Percentiles rank a stretch among this genome's conserved stretches.
Conservation (phyloP, 2,888 invertebrate species). For the Lydus trimaculatus region DNA sequence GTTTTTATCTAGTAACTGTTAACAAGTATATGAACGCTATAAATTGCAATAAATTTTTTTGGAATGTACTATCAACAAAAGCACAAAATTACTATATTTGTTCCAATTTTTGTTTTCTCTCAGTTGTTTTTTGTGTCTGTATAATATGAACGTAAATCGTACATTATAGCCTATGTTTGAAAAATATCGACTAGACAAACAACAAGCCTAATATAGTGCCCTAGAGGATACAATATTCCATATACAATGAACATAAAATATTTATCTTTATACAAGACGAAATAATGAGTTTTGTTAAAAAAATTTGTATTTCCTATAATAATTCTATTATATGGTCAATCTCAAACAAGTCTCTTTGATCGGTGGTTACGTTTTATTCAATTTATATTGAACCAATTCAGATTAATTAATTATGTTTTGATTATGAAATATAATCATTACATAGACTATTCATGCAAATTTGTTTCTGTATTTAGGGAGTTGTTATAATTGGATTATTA, state of each 20-base stretch:
- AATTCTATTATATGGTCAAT: not conserved
- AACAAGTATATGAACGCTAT: too few species aligned
- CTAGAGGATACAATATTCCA: not conserved
- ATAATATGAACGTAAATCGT: slow-evolving; percentile 7
- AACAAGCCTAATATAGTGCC: slow-evolving; percentile 3
- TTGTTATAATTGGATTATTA: not conserved
- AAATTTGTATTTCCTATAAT: not conserved
- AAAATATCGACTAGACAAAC: slow-evolving; percentile 7
- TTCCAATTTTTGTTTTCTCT: not conserved
- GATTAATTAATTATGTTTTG: not conserved
- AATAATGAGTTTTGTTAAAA: not conserved
- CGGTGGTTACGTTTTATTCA: not conserved
- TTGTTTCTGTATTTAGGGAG: not conserved
- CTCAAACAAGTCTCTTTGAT: not conserved
- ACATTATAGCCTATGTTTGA: not conserved
- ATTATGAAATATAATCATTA: not conserved
- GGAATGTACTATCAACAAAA: too few species aligned
- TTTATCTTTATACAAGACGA: not conserved
- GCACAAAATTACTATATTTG: not conserved
- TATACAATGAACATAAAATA: not conserved
- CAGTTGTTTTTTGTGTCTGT: not conserved
- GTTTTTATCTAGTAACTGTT: too few species aligned
- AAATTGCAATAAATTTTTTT: too few species aligned
- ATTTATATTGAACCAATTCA: not conserved
- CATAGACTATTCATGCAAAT: not conserved